phyloP scores from a whole-genome alignment of 2,888 invertebrate species.

The Suillia variegata region DNA sequence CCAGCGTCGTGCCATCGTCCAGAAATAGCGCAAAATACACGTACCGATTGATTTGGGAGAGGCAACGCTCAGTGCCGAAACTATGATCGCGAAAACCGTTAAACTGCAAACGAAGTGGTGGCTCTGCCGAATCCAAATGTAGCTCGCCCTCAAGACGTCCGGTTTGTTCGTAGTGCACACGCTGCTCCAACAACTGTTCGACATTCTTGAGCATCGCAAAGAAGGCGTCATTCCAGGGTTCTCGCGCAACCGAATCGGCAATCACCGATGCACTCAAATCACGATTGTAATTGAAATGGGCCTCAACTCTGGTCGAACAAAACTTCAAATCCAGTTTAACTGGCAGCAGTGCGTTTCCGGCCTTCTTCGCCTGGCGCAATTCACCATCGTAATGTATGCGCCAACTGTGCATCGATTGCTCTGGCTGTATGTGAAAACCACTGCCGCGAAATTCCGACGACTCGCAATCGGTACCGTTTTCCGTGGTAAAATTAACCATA shows the following conservation, averaged over 20 bases:
- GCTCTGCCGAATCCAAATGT: constrained; percentile 63
- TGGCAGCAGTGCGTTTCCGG: constrained; percentile 53
- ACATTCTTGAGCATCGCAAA: constrained; percentile 71
- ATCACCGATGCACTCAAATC: constrained; percentile 71
- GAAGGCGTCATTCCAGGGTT: constrained; percentile 74
- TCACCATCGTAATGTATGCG: constrained; percentile 71
- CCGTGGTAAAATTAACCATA: constrained; percentile 66
- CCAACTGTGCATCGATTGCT: constrained; percentile 79
- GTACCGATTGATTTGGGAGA: constrained; percentile 77
- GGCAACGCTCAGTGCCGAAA: constrained; percentile 76
- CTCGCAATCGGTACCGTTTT: constrained; percentile 60
- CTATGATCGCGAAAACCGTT: constrained; percentile 81
- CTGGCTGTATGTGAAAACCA: constrained; percentile 70
- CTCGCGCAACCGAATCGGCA: constrained; percentile 75
- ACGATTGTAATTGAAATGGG: constrained; percentile 75
- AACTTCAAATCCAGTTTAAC: constrained; percentile 70
- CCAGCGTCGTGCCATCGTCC: constrained; percentile 71
- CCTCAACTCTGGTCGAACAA: constrained; percentile 67
- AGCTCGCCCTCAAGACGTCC: constrained; percentile 69
- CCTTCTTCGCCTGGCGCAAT: constrained; percentile 63
- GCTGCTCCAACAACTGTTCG: constrained; percentile 59
- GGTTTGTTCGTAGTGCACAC: constrained; percentile 84
- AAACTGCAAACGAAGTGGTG: constrained; percentile 65
- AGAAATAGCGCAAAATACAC: constrained; percentile 79
- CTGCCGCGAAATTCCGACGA: constrained; percentile 68